Base-by-base conservation (phyloP, 2,888 invertebrate species). In the Polia nebulosa region DNA sequence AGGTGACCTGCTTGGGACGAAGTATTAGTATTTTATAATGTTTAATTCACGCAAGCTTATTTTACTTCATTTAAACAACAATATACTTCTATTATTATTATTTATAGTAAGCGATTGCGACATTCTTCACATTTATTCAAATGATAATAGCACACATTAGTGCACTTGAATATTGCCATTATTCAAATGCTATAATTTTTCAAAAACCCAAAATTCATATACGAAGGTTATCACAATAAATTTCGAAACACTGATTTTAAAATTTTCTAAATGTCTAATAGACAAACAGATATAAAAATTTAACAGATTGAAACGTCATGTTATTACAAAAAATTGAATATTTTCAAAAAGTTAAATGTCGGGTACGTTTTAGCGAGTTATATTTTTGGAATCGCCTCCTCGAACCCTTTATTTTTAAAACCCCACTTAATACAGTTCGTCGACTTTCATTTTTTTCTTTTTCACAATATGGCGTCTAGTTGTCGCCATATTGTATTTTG, bases 141-240 rank as follows among this genome's bases (percentile, higher is more conserved):
- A 77, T n/a, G 39, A 55, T 59, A 64, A 64, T 72, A 29, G 51
- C 29, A 25, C 29, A 53, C 55, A 60, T 69, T 55, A 65, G 22
- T 20, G 41, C 45, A 56, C 59, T 58, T 51, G 34, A 69, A 49
- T 22, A 75, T 11, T 44, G 41, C 52, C 52, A 70, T 71, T 66
- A 69, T 80, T 69, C 11, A 67, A 61, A 78, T 76, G 20, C 5
- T 51, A 66, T 49, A 13, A 72, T 75, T 57, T 65, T 65, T 65
- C 59, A 68, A 65, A 25, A 60, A 63, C 22, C 11, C 27, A 27
- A 57, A 52, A 66, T 44, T 64, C 11, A 22, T 57, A 67, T 62
- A 53, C 44, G 7, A 67, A 75, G 63, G 76, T 57, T 52, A 49
- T 29, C 7, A 58, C 25, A 45, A 13, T 41, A 39, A 52, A 52